Conservation (phyloP, 2,797 vertebrate genomes). For the Sitta carolinensis region DNA sequence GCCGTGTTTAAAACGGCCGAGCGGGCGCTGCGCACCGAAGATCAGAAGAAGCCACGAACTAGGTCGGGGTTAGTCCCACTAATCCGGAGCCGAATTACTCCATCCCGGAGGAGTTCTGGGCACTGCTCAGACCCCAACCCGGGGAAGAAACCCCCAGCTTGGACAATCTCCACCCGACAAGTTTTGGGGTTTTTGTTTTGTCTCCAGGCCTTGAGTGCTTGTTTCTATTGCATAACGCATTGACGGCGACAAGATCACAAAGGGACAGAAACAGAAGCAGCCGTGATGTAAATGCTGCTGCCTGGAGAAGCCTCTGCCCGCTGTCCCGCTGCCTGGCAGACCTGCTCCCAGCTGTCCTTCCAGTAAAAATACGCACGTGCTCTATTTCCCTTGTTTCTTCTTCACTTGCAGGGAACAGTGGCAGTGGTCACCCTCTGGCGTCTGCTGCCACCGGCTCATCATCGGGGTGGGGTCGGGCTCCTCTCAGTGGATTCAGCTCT, state of each 20-base stretch:
- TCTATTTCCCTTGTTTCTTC: not conserved
- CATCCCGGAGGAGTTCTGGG: rapidly evolving
- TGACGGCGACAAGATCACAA: rapidly evolving
- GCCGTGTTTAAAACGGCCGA: rapidly evolving
- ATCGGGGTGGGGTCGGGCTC: rapidly evolving
- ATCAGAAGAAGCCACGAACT: not conserved
- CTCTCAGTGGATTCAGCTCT: rapidly evolving
- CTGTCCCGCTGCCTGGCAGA: no score
- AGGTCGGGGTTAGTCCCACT: rapidly evolving
- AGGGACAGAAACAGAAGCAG: not conserved
- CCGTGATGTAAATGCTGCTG: rapidly evolving
- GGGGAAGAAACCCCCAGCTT: rapidly evolving
- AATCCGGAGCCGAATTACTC: not conserved
- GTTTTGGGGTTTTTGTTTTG: not conserved
- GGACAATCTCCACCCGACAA: not conserved
- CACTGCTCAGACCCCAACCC: rapidly evolving
- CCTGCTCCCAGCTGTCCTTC: not conserved
- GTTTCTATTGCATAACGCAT: rapidly evolving
- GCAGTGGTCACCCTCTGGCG: not conserved
- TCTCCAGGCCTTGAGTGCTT: rapidly evolving
- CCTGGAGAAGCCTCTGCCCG: rapidly evolving
- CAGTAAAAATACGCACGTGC: rapidly evolving
- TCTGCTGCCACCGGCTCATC: rapidly evolving
- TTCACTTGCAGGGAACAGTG: rapidly evolving
- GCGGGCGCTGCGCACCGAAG: rapidly evolving